Evolutionary conservation across 2,113 vertebrate species (phyloP).

Genomic region (Periophthalmus modestus): DNA sequence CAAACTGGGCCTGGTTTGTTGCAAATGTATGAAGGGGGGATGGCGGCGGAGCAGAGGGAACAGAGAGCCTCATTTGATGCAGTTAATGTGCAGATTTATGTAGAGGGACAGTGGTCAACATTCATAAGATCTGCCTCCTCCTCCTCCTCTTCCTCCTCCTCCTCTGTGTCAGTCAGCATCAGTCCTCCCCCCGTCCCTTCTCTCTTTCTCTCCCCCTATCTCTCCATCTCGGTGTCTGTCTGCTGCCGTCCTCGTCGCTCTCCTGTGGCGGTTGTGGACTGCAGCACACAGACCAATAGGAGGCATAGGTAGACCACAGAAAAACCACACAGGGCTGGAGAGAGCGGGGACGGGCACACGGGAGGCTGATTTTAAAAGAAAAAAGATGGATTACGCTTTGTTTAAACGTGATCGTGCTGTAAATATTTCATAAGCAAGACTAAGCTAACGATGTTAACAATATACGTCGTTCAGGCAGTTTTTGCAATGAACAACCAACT

Average conservation of each 20-base stretch:
- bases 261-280: constrained; percentile 71
- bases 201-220: constrained; percentile 37
- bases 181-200: constrained; percentile 14
- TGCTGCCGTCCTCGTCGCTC: constrained; percentile 32
- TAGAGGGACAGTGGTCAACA: constrained; percentile 80
- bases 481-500: not conserved
- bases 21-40: constrained; percentile 12
- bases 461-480: too few species aligned
- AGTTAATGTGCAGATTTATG: constrained; percentile 84
- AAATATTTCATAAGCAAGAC: not conserved
- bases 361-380: constrained; percentile 28
- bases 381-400: too few species aligned
- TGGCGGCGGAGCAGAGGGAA: constrained; percentile 70
- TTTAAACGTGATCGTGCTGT: not conserved
- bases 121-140: constrained; percentile 72
- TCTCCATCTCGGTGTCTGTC: constrained; percentile 45
- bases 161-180: constrained; percentile 9
- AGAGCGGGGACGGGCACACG: constrained; percentile 25
- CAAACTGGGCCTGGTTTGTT: constrained; percentile 36
- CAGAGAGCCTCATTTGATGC: constrained; percentile 76
- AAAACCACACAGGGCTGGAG: constrained; percentile 46
- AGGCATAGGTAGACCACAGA: constrained; percentile 87
- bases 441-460: too few species aligned
- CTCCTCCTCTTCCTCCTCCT: constrained; percentile 46
- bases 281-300: constrained; percentile 83